Percentiles rank a stretch among this genome's conserved stretches.
Evolutionary conservation across 2,888 invertebrate species (phyloP).

Genomic region (Rhimphoctona megacephalus): DNA sequence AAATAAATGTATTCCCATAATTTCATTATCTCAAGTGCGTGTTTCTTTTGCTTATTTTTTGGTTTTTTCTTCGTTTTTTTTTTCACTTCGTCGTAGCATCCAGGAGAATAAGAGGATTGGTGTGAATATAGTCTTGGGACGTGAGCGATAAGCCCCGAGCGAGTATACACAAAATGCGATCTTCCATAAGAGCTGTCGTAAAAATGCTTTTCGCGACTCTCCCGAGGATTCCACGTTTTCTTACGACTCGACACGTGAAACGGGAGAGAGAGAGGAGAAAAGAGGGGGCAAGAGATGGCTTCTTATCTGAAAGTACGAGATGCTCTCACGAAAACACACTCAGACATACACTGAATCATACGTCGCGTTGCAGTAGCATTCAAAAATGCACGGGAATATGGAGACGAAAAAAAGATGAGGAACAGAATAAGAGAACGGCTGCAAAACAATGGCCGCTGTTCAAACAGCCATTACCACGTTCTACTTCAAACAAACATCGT

Average conservation of each 20-base stretch:
- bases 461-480: constrained; percentile 74
- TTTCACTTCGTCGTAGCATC: background rate
- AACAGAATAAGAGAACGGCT: constrained; percentile 34
- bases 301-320: constrained; percentile 71
- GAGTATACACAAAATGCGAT: constrained; percentile 61
- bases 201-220: constrained; percentile 79
- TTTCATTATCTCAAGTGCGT: constrained; percentile 65
- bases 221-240: constrained; percentile 52
- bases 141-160: constrained; percentile 50
- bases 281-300: background rate
- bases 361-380: constrained; percentile 62
- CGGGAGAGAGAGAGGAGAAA: background rate
- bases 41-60: constrained; percentile 15
- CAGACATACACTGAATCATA: constrained; percentile 28
- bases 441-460: constrained; percentile 79
- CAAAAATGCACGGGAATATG: constrained; percentile 54
- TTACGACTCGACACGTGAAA: constrained; percentile 64
- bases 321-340: constrained; percentile 59
- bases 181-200: constrained; percentile 74
- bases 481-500: constrained; percentile 77
- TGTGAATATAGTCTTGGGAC: constrained; percentile 47
- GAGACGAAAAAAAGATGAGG: constrained; percentile 24
- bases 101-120: constrained; percentile 2
- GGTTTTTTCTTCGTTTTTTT: background rate
- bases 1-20: constrained; percentile 67